Percentiles rank a stretch among this genome's conserved stretches.
These are phyloP conservation scores for Trissolcus japonicus DNA, from an alignment of 2,888 invertebrate genomes.

Conservation along the genomic window DNA sequence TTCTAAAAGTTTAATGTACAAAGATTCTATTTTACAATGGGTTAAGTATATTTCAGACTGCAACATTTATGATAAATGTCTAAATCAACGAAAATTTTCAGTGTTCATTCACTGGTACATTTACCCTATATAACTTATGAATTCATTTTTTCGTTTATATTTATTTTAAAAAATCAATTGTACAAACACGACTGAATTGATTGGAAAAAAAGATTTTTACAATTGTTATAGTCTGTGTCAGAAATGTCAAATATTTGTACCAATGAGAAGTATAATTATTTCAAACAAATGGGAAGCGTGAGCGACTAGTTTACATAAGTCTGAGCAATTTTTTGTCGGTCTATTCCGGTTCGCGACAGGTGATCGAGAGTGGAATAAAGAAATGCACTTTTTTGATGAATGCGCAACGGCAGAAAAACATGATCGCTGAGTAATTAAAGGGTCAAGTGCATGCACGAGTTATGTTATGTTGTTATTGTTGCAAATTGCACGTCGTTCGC, in stretches of 20 bases:
- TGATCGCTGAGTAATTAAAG: conserved; percentile 34
- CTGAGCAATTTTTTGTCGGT: conserved; percentile 8
- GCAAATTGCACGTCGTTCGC: conserved; percentile 34
- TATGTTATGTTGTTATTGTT: conserved; percentile 34
- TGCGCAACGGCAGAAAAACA: conserved; percentile 16
- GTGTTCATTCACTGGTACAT: too few relatives aligned
- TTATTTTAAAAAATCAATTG: too few relatives aligned
- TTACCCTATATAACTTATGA: too few relatives aligned
- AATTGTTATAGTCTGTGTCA: too few relatives aligned
- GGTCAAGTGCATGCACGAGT: conserved; percentile 42
- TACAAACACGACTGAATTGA: too few relatives aligned
- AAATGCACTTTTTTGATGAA: conserved; percentile 3
- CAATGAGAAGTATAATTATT: conserved; percentile 13
- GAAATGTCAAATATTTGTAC: background rate
- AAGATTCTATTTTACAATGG: too few relatives aligned
- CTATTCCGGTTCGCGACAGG: background rate
- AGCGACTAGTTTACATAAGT: conserved; percentile 21
- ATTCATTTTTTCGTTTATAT: too few relatives aligned
- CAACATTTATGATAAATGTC: too few relatives aligned
- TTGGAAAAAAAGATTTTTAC: too few relatives aligned
- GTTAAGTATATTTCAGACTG: too few relatives aligned
- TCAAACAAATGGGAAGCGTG: conserved; percentile 21
- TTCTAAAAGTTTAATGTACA: too few relatives aligned
- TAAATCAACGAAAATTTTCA: too few relatives aligned
- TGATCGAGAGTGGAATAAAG: background rate